Evolutionary conservation across 2,113 vertebrate species (phyloP), one percentile per base, ranked within the genome.

Genomic region (Ammodytes dubius): DNA sequence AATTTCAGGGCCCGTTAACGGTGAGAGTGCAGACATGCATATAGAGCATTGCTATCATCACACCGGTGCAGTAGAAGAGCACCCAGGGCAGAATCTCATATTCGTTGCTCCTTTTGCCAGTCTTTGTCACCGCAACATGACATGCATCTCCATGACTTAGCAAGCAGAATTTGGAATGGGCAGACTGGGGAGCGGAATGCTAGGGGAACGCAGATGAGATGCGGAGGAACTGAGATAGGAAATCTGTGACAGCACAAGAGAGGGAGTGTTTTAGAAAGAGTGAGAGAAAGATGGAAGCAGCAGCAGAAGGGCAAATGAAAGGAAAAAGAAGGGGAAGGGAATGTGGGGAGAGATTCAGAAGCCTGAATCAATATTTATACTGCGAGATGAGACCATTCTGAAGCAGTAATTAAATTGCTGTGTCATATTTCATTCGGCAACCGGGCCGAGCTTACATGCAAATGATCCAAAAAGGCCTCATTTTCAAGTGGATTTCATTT

Each of bases 371-470:
- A 94, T 94, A 94, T 94, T 94, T 94, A 92, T 92, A 93, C 89
- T 89, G 84, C 12, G 84, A 91, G 88, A 88, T 65, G 68, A 93
- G 89, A 93, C 92, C 84, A 93, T 92, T 87, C 85, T 85, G 81
- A 81, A 84, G 90, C 89, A 73, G 90, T 92, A 94, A 95, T 94
- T 94, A 92, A 95, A 94, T 93, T 92, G 89, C 49, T 78, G 85
- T 90, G 89, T 94, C 94, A 94, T 91, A 91, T 93, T 94, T 94
- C 88, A 87, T 93, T 92, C 88, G 86, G 92, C 92, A 93, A 92
- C 86, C 49, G 77, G 84, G 81, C 86, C 14, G 50, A 80, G 68
- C 82, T 84, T 47, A 83, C 89, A 92, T 94, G 83, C 90, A 93
- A 93, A 95, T 90, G 81, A 93, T 83, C 74, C 67, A 83, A 92